Percentiles rank a stretch among this genome's conserved stretches.
These are phyloP conservation scores for Cryptus armator DNA, from an alignment of 2,888 invertebrate genomes.

Conservation along the genomic window DNA sequence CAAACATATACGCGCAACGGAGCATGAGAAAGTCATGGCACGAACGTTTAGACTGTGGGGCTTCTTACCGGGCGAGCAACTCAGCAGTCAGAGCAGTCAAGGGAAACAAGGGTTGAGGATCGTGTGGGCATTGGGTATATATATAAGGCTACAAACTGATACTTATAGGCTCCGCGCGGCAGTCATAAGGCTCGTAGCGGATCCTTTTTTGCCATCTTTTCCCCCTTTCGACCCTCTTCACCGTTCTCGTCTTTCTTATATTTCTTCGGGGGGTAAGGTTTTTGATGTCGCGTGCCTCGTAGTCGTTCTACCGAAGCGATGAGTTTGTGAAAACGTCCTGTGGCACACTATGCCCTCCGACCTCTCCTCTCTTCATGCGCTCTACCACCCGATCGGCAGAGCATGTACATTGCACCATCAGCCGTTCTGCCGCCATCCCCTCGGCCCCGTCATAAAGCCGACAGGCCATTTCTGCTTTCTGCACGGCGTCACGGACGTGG, in stretches of 20 bases:
- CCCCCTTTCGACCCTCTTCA: slow-evolving; percentile 11
- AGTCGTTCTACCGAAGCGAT: slow-evolving; percentile 74
- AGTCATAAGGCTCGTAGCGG: slow-evolving; percentile 68
- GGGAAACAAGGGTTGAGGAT: slow-evolving; percentile 63
- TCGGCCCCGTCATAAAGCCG: slow-evolving; percentile 51
- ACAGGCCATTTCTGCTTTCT: slow-evolving; percentile 61
- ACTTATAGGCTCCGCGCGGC: slow-evolving; percentile 49
- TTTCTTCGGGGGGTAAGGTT: slow-evolving; percentile 33
- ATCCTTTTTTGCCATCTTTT: slow-evolving; percentile 19
- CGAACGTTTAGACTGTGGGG: slow-evolving; percentile 21
- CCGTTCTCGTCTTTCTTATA: slow-evolving; percentile 45
- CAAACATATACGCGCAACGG: not conserved
- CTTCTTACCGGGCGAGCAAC: slow-evolving; percentile 22
- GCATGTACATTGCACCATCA: slow-evolving; percentile 70
- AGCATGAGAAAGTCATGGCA: slow-evolving; percentile 64
- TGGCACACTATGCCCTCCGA: slow-evolving; percentile 49
- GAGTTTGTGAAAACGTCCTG: slow-evolving; percentile 76
- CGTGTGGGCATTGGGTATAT: slow-evolving; percentile 36
- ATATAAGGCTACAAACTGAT: slow-evolving; percentile 8
- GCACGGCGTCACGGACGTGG: slow-evolving; percentile 46
- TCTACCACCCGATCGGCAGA: slow-evolving; percentile 60
- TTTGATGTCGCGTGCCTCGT: slow-evolving; percentile 76
- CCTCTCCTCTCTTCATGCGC: slow-evolving; percentile 22
- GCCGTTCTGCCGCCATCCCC: slow-evolving; percentile 43
- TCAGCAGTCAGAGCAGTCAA: slow-evolving; percentile 27